Percentiles rank a stretch among this genome's conserved stretches.
These are phyloP conservation scores for Tiliacea aurago DNA, from an alignment of 2,888 invertebrate genomes.

Conservation along the genomic window DNA sequence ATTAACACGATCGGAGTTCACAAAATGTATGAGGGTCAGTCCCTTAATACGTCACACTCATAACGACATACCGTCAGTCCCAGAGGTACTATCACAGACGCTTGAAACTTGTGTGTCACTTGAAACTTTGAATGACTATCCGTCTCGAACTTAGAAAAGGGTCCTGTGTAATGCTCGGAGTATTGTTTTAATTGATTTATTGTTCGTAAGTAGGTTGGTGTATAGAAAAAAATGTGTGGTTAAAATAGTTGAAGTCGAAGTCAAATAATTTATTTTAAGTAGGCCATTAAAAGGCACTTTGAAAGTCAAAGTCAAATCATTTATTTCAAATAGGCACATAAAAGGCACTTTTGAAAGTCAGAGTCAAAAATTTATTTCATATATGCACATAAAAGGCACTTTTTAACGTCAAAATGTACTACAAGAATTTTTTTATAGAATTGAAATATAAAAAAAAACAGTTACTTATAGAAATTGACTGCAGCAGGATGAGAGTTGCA, in stretches of 20 bases:
- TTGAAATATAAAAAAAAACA: too few species aligned
- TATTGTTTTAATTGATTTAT: conserved; percentile 39
- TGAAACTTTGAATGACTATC: conserved; percentile 37
- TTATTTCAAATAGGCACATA: too few species aligned
- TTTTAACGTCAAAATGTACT: too few species aligned
- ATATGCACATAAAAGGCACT: too few species aligned
- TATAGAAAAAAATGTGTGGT: background rate
- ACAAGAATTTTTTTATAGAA: too few species aligned
- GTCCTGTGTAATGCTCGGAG: background rate
- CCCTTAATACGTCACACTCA: conserved; percentile 26
- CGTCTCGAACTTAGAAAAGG: conserved; percentile 32
- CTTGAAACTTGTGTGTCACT: conserved; percentile 25
- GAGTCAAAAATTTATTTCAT: too few species aligned
- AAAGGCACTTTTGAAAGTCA: too few species aligned
- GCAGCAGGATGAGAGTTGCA: background rate
- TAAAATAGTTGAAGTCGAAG: too few species aligned
- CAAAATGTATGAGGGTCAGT: conserved; percentile 33
- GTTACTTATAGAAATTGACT: too few species aligned
- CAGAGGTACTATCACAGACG: conserved; percentile 23
- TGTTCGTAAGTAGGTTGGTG: background rate
- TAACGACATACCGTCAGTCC: conserved; percentile 26
- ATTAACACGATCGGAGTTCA: conserved; percentile 11
- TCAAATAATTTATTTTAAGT: too few species aligned
- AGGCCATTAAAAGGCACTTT: too few species aligned
- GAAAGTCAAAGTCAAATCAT: too few species aligned